Evolutionary conservation across 1,140 invertebrate genomes (phyloP).

Genomic region (Chrysoperla carnea): DNA sequence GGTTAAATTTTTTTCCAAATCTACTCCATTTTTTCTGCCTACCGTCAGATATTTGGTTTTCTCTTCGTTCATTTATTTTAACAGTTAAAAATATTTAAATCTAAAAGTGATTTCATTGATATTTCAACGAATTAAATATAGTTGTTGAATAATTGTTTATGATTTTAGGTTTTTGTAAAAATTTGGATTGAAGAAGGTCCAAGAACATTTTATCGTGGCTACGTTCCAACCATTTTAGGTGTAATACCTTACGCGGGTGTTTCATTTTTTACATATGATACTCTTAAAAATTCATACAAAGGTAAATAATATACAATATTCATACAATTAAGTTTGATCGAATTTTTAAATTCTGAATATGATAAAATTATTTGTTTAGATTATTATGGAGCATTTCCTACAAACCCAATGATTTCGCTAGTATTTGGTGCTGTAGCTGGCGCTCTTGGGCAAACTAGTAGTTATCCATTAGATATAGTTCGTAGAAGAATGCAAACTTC

Average conservation of each 20-base stretch:
- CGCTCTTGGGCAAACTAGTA: slow-evolving; percentile 82
- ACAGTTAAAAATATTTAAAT: too few species aligned
- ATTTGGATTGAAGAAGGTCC: slow-evolving; percentile 70
- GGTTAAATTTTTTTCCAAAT: too few species aligned
- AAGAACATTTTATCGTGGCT: slow-evolving; percentile 67
- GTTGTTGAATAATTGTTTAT: slow-evolving; percentile 2
- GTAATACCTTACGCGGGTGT: slow-evolving; percentile 94
- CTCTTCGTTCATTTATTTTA: too few species aligned
- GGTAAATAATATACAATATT: slow-evolving; percentile 41
- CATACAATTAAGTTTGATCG: background rate
- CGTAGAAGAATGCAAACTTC: slow-evolving; percentile 72
- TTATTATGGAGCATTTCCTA: too few species aligned
- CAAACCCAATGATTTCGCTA: slow-evolving; percentile 41
- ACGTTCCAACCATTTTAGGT: slow-evolving; percentile 78
- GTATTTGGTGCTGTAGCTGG: slow-evolving; percentile 83
- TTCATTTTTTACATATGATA: slow-evolving; percentile 96
- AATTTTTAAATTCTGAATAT: slow-evolving; percentile 11
- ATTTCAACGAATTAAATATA: background rate
- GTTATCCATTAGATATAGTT: slow-evolving; percentile 90
- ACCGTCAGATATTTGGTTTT: too few species aligned
- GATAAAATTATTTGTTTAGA: slow-evolving; percentile 7
- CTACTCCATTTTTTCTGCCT: too few species aligned
- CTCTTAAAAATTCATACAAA: slow-evolving; percentile 64
- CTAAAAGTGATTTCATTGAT: background rate
- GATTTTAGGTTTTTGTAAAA: slow-evolving; percentile 56